phyloP scores from a whole-genome alignment of 2,113 vertebrate genomes.

The Piprites chloris region DNA sequence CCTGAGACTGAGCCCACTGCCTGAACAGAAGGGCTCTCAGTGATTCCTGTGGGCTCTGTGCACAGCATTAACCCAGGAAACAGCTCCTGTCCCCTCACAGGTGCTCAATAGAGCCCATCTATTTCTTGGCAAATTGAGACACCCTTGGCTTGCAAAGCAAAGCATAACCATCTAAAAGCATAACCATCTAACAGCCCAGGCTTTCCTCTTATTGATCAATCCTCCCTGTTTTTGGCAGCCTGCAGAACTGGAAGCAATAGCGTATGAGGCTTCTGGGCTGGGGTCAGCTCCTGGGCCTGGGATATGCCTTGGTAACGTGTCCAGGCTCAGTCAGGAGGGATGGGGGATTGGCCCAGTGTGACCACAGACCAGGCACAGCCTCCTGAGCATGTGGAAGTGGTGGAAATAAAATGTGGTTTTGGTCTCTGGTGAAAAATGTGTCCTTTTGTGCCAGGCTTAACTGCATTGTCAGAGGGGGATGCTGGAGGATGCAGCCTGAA shows the following conservation, averaged over 20 bases:
- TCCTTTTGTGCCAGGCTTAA: neutral
- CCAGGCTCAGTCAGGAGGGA: neutral
- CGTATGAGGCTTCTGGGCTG: fast-evolving
- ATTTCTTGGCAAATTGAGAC: neutral
- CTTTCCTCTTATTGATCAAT: neutral
- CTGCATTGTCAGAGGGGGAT: neutral
- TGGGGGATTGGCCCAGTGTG: neutral
- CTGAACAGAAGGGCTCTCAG: neutral
- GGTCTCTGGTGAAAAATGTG: neutral
- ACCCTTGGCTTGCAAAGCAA: neutral
- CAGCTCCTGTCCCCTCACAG: neutral
- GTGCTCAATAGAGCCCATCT: neutral
- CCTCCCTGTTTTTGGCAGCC: neutral
- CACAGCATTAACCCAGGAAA: neutral
- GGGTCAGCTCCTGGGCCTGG: neutral
- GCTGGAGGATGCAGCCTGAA: neutral
- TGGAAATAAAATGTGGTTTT: neutral
- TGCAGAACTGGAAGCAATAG: neutral
- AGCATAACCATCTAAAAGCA: constrained; percentile 2
- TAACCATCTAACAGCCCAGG: neutral
- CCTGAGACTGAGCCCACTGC: neutral
- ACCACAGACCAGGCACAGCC: neutral
- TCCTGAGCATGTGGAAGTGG: neutral
- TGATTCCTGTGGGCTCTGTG: neutral
- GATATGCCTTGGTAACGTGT: neutral